phyloP scores from a whole-genome alignment of 2,797 vertebrate species.

The Calcarius lapponicus region DNA sequence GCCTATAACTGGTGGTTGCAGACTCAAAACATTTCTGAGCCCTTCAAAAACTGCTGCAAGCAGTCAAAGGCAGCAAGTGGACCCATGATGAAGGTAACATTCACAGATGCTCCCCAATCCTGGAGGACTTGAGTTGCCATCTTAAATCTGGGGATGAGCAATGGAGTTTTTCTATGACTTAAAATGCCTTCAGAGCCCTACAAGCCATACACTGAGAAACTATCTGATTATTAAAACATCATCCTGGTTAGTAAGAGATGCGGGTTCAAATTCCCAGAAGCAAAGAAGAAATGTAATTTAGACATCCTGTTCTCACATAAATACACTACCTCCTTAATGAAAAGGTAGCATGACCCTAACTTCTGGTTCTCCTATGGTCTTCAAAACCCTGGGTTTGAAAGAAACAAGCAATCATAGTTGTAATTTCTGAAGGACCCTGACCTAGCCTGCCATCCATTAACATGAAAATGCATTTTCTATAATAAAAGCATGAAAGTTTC shows the following conservation, averaged over 20 bases:
- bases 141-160: background rate
- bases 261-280: background rate
- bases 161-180: background rate
- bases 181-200: background rate
- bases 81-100: fast-evolving
- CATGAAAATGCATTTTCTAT: background rate
- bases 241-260: background rate
- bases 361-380: background rate
- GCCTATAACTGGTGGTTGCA: background rate
- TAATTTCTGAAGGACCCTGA: background rate
- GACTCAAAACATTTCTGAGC: background rate
- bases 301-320: background rate
- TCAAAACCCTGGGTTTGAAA: background rate
- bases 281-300: background rate
- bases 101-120: background rate
- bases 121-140: background rate
- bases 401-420: background rate
- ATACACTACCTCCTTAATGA: background rate
- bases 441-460: background rate
- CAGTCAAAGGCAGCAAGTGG: background rate
- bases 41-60: background rate
- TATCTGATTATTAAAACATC: background rate
- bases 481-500: background rate
- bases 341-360: background rate
- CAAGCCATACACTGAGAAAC: background rate